A percentile compares a stretch with the other conserved stretches of the same genome.
Conservation (phyloP, 1,140 invertebrate genomes). For the Berghia stephanieae region DNA sequence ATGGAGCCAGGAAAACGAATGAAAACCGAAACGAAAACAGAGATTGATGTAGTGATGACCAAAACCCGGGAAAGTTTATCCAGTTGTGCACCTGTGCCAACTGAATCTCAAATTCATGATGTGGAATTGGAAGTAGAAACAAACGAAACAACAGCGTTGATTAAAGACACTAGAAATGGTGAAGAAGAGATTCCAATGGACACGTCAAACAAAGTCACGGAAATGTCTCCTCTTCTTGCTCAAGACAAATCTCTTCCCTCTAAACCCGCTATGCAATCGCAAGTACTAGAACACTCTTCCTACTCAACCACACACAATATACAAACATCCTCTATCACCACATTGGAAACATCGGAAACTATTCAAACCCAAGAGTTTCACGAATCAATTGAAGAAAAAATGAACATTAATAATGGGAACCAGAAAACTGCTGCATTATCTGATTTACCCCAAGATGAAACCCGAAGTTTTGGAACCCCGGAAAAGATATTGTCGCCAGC, state of each 20-base stretch:
- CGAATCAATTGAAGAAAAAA: background rate
- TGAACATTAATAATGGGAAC: background rate
- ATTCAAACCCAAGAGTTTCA: no score
- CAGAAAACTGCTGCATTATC: constrained; percentile 9
- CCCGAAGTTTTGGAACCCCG: no score
- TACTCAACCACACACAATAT: no score
- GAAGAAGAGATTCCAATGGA: background rate
- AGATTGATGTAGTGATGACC: background rate
- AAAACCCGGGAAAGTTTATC: background rate
- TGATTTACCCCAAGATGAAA: constrained; percentile 1
- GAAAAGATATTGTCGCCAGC: no score
- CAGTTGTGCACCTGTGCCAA: constrained; percentile 1
- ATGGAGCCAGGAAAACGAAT: background rate
- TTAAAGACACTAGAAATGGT: background rate
- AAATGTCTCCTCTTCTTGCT: no score
- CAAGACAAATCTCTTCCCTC: no score
- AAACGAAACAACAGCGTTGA: background rate
- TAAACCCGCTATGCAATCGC: no score
- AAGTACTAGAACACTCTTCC: no score
- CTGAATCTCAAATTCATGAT: background rate
- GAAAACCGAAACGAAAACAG: background rate
- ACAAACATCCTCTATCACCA: no score
- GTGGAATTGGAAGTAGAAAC: background rate
- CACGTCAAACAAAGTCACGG: no score
- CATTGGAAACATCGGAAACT: no score